phyloP scores from a whole-genome alignment of 2,113 vertebrate species.

The Dryoscopus gambensis region DNA sequence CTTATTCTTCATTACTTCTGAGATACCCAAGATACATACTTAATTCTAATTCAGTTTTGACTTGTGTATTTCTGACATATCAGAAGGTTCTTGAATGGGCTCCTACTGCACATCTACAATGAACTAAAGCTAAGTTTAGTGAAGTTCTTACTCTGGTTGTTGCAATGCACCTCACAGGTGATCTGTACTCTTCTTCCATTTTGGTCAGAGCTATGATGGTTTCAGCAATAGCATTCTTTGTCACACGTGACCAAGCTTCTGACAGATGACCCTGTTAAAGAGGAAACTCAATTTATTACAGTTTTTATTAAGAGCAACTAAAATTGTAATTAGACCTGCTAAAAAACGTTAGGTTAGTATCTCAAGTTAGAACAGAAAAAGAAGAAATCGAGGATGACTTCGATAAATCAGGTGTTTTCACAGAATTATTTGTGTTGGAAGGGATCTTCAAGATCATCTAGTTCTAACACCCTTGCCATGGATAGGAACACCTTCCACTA shows the following conservation, averaged over 20 bases:
- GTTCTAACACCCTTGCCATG: background rate
- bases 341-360: background rate
- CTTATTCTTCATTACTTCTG: background rate
- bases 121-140: background rate
- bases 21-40: background rate
- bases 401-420: background rate
- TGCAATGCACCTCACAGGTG: slow-evolving; percentile 93
- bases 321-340: background rate
- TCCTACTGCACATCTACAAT: background rate
- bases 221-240: slow-evolving; percentile 98
- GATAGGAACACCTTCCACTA: background rate
- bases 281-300: background rate
- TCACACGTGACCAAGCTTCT: slow-evolving; percentile 96
- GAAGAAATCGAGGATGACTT: background rate
- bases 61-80: background rate
- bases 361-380: background rate
- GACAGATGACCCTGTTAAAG: slow-evolving; percentile 89
- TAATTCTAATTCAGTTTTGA: background rate
- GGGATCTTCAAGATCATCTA: background rate
- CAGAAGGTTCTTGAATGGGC: background rate
- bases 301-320: background rate
- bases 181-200: slow-evolving; percentile 98
- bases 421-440: background rate
- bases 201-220: slow-evolving; percentile 98
- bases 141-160: slow-evolving; percentile 86